phyloP scores from a whole-genome alignment of 2,797 vertebrate species.

The Sebastolobus altivelis region DNA sequence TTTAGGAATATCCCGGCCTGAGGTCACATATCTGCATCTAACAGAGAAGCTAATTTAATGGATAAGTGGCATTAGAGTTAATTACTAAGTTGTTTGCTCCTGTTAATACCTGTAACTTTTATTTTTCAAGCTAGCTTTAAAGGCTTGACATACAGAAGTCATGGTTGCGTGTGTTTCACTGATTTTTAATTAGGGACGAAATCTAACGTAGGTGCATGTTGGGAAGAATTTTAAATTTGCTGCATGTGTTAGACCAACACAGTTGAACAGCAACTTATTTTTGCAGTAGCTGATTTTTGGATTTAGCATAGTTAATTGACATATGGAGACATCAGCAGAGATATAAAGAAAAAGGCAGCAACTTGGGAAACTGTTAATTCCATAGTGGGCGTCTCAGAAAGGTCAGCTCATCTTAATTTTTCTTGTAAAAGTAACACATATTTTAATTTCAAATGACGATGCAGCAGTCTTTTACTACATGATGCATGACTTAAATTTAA shows the following conservation, averaged over 20 bases:
- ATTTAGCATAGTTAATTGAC: background rate
- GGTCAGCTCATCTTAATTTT: background rate
- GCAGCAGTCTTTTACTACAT: background rate
- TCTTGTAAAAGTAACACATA: background rate
- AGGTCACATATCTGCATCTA: background rate
- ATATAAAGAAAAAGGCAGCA: background rate
- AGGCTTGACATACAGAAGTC: background rate
- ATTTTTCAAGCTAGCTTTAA: background rate
- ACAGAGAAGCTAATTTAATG: background rate
- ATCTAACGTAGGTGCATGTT: background rate
- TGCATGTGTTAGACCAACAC: background rate
- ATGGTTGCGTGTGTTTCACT: background rate
- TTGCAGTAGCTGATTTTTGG: background rate
- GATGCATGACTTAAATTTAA: slow-evolving; percentile 4
- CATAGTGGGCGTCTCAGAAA: background rate
- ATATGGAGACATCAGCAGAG: background rate
- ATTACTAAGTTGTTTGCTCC: background rate
- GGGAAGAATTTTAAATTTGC: background rate
- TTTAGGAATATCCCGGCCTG: background rate
- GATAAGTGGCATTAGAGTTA: background rate
- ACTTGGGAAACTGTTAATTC: background rate
- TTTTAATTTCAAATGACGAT: background rate
- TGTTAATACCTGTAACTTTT: background rate
- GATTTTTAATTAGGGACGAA: background rate
- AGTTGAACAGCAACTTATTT: background rate